Base-by-base conservation (phyloP, 1,140 invertebrate genomes). In the Cotesia chilonis region DNA sequence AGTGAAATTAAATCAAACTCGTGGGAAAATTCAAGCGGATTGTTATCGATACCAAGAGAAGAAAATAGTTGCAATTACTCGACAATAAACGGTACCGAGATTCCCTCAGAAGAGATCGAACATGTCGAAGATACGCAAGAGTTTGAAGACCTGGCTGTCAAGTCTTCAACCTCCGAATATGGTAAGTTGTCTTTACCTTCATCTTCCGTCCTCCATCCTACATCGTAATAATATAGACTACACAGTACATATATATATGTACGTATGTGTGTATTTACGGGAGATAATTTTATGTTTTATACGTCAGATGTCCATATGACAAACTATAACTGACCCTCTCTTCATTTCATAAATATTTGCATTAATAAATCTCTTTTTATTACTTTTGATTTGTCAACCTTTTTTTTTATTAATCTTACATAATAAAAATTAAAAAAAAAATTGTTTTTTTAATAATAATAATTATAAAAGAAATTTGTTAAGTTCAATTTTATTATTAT, bases 341-440 rank as follows among this genome's bases (percentile, higher is more conserved):
- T 51, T 54, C 2, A 28, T 28, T 80, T 77, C 55, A 74, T 81
- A 81, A 82, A 82, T 80, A 80, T 82, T 82, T 70, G 41, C 57
- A 60, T 63, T 20, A 61, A 61, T 63, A 28, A 5, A 28, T 65
- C 37, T 41, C 14, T 47, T 47, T 6, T 6, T 47, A 47, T 47
- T 47, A 47, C 41, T 10, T 28, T 1, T 1, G 28, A 28, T 28
- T 28, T 28, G 28, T 28, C 28, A 28, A 3, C 28, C 3, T 47
- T 47, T 47, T 14, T 14, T 47, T 47, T 47, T 47, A 5, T 47
- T 47, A 0, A 9, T 47, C 6, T 47, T 47, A 47, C 41, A 47
- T 10, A 47, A 47, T 47, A 47, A 47, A 10, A 47, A 9, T 47
- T 41, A 7, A 6, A 41, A 7, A 47, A 47, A 47, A 41, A 7